phyloP scores from a whole-genome alignment of 2,888 invertebrate species.

The Pollenia angustigena region DNA sequence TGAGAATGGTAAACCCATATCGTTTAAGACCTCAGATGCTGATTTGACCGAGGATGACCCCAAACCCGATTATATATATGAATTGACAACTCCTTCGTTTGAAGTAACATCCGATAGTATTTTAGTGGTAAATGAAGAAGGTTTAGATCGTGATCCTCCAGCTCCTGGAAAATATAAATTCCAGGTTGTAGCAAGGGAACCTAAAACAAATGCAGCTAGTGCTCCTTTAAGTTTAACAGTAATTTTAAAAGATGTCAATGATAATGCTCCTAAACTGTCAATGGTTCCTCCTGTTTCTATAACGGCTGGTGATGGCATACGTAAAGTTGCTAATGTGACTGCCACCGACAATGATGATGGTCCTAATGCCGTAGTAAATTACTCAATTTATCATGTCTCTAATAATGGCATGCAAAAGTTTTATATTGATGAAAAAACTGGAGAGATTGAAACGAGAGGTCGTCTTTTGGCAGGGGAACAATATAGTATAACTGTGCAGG shows the following conservation, averaged over 20 bases:
- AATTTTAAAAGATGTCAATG: slow-evolving; percentile 91
- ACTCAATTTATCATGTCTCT: slow-evolving; percentile 95
- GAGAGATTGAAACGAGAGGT: slow-evolving; percentile 91
- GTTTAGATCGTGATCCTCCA: slow-evolving; percentile 94
- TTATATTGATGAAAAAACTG: slow-evolving; percentile 91
- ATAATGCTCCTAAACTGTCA: slow-evolving; percentile 92
- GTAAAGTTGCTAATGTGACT: slow-evolving; percentile 88
- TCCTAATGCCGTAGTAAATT: slow-evolving; percentile 91
- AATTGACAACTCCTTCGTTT: slow-evolving; percentile 93
- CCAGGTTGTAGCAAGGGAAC: slow-evolving; percentile 94
- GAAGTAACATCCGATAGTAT: slow-evolving; percentile 89
- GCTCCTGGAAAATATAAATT: slow-evolving; percentile 93
- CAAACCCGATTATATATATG: slow-evolving; percentile 91
- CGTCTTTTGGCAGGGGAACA: slow-evolving; percentile 94
- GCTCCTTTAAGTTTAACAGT: slow-evolving; percentile 92
- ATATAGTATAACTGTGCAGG: slow-evolving; percentile 94
- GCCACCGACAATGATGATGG: slow-evolving; percentile 95
- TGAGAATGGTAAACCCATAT: slow-evolving; percentile 87
- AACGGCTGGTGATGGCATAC: slow-evolving; percentile 90
- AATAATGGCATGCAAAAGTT: slow-evolving; percentile 95
- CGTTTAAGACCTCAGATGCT: slow-evolving; percentile 91
- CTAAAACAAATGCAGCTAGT: slow-evolving; percentile 91
- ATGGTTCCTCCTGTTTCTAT: slow-evolving; percentile 92
- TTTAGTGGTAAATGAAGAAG: slow-evolving; percentile 92
- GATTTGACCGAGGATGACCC: slow-evolving; percentile 94